These are phyloP conservation scores for Chromis chromis DNA, from an alignment of 2,797 vertebrate species.

Conservation along the genomic window DNA sequence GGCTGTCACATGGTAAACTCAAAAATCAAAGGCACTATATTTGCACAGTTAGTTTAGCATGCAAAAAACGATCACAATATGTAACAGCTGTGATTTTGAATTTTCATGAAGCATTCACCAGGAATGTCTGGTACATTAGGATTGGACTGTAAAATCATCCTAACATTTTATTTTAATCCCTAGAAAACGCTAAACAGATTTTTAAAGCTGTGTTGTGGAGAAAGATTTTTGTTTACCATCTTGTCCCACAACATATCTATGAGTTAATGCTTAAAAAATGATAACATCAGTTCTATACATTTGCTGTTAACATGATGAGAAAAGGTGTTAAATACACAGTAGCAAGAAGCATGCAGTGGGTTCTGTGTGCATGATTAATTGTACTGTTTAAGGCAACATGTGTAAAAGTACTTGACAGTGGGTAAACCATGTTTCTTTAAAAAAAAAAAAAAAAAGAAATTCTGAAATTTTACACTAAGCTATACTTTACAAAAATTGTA, in stretches of 20 bases:
- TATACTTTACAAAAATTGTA: neutral
- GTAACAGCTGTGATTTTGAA: neutral
- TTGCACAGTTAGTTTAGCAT: conserved; percentile 9
- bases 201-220: neutral
- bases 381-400: conserved; percentile 16
- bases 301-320: conserved; percentile 13
- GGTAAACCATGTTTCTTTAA: neutral
- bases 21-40: conserved; percentile 18
- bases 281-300: neutral
- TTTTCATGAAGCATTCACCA: neutral
- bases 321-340: conserved; percentile 6
- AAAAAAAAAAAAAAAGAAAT: no score
- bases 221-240: neutral
- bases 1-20: neutral
- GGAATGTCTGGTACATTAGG: neutral
- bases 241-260: neutral
- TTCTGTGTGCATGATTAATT: conserved; percentile 11
- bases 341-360: conserved; percentile 21
- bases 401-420: conserved; percentile 5
- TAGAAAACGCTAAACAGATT: neutral
- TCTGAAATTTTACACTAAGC: neutral
- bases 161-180: neutral
- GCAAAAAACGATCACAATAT: conserved; percentile 3
- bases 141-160: neutral
- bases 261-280: neutral